phyloP scores from a whole-genome alignment of 2,797 vertebrate genomes.

The Hypotaenidia okinawae region DNA sequence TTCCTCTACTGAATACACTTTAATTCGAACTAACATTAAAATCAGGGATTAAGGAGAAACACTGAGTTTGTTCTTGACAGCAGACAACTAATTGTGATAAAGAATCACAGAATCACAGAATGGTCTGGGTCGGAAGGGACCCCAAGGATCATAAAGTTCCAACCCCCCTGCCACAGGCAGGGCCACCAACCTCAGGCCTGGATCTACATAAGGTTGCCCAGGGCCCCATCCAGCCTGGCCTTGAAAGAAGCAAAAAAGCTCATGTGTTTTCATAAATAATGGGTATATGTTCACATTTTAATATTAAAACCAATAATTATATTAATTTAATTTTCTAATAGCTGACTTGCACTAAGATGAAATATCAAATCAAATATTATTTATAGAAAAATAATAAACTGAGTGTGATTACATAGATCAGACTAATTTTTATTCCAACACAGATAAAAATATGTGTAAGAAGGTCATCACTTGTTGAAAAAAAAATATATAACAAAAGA shows the following conservation, averaged over 20 bases:
- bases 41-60: not conserved
- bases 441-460: not conserved
- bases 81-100: not conserved
- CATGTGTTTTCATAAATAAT: not conserved
- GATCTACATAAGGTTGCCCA: too few relatives aligned
- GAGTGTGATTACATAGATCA: not conserved
- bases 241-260: not conserved
- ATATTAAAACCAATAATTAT: not conserved
- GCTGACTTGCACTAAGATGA: not conserved
- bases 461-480: not conserved
- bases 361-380: not conserved
- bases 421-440: not conserved
- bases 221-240: too few relatives aligned
- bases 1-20: not conserved
- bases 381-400: not conserved
- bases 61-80: not conserved
- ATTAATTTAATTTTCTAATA: not conserved
- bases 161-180: too few relatives aligned
- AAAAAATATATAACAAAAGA: not conserved
- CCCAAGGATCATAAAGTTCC: too few relatives aligned
- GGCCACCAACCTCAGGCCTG: too few relatives aligned
- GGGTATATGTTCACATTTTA: not conserved
- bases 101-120: not conserved
- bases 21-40: not conserved
- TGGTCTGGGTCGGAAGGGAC: too few relatives aligned